A percentile compares a stretch with the other conserved stretches of the same genome.
phyloP scores from a whole-genome alignment of 1,140 invertebrate genomes.

The Calephelis nemesis region DNA sequence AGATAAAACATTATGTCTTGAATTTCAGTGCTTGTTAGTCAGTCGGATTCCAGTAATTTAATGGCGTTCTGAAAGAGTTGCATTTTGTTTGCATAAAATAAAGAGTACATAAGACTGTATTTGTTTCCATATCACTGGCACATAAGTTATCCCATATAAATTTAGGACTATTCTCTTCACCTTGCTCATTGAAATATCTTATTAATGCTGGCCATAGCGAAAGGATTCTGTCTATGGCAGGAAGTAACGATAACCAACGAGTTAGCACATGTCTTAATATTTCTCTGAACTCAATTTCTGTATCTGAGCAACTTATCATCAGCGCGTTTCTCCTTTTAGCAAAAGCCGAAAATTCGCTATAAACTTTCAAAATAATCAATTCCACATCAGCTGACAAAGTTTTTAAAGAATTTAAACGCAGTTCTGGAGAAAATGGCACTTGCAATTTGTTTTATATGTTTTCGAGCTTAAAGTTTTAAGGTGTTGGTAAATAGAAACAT shows the following conservation, averaged over 20 bases:
- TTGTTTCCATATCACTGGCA: slow-evolving; percentile 3
- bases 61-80: slow-evolving; percentile 1
- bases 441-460: slow-evolving; percentile 25
- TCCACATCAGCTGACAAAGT: slow-evolving; percentile 25
- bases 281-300: slow-evolving; percentile 22
- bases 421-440: slow-evolving; percentile 25
- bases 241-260: slow-evolving; percentile 23
- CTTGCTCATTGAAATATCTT: slow-evolving; percentile 17
- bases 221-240: slow-evolving; percentile 23
- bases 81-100: slow-evolving; percentile 10
- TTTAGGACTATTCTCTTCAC: slow-evolving; percentile 20
- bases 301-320: slow-evolving; percentile 22
- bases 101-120: slow-evolving; percentile 14
- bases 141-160: slow-evolving; percentile 24
- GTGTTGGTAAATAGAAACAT: slow-evolving; percentile 28
- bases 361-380: slow-evolving; percentile 27
- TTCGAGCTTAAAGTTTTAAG: slow-evolving; percentile 26
- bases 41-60: neutral
- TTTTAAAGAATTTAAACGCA: slow-evolving; percentile 27
- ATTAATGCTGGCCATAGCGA: slow-evolving; percentile 24
- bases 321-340: slow-evolving; percentile 26
- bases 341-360: slow-evolving; percentile 25
- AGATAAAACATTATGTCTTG: slow-evolving; percentile 1
- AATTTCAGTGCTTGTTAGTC: slow-evolving; percentile 10
- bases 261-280: slow-evolving; percentile 23